A percentile compares a stretch with the other conserved stretches of the same genome.
phyloP scores from a whole-genome alignment of 64 coral and sea anemone genomes.

The Porites australiensis region DNA sequence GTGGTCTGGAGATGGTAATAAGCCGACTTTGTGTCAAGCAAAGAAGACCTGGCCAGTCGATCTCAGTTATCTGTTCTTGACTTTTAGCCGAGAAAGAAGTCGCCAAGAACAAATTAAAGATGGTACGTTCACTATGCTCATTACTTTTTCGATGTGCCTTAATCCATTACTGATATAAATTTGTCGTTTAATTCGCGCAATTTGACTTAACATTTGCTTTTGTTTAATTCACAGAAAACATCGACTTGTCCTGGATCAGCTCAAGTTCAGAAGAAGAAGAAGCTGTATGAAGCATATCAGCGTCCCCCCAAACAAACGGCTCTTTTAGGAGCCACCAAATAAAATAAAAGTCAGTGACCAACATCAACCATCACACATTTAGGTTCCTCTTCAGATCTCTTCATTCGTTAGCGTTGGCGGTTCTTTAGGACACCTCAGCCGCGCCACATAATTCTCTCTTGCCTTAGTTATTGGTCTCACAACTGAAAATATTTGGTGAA shows the following conservation, averaged over 20 bases:
- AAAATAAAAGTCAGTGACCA: conserved; percentile 10
- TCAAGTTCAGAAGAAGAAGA: conserved; percentile 20
- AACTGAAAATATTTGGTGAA: too few relatives aligned
- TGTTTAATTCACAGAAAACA: conserved; percentile 17
- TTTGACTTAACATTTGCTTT: too few relatives aligned
- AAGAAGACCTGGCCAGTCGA: conserved; percentile 31
- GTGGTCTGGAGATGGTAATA: conserved; percentile 32
- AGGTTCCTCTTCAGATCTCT: neutral
- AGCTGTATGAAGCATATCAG: neutral
- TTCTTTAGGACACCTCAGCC: too few relatives aligned
- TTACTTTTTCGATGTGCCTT: too few relatives aligned
- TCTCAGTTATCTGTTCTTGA: conserved; percentile 23
- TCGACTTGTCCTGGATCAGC: conserved; percentile 38
- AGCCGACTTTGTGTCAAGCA: conserved; percentile 13
- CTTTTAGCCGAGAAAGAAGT: conserved; percentile 29
- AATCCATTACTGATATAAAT: too few relatives aligned
- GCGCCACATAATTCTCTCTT: too few relatives aligned
- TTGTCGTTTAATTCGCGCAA: too few relatives aligned
- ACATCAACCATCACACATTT: neutral
- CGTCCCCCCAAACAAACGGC: neutral
- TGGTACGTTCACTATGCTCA: neutral
- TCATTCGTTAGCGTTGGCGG: too few relatives aligned
- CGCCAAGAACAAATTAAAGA: conserved; percentile 30
- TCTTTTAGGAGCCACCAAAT: conserved; percentile 19
- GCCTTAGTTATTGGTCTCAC: too few relatives aligned